phyloP scores from a whole-genome alignment of 2,113 vertebrate genomes.

The Tetrao urogallus region DNA sequence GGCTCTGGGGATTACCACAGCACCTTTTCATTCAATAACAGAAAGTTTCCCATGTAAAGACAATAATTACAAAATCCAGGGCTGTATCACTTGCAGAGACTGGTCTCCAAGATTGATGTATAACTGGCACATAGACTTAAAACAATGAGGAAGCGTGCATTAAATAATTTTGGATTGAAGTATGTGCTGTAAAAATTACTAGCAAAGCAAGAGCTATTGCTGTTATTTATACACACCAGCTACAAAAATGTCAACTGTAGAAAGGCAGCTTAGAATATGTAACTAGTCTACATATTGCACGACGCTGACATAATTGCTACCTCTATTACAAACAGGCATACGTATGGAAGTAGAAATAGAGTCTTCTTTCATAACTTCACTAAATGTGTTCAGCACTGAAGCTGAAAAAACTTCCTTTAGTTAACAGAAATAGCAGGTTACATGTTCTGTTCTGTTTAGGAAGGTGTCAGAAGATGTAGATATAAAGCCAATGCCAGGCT shows the following conservation, averaged over 20 bases:
- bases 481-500: not conserved
- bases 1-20: not conserved
- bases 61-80: not conserved
- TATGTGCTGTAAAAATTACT: not conserved
- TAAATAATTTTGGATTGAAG: not conserved
- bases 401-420: slow-evolving; percentile 8
- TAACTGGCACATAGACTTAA: not conserved
- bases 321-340: not conserved
- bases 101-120: not conserved
- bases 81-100: not conserved
- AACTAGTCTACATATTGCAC: not conserved
- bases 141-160: not conserved
- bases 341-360: not conserved
- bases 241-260: not conserved
- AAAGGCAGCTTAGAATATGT: not conserved
- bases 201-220: not conserved
- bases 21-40: not conserved
- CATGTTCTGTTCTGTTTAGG: not conserved
- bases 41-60: not conserved
- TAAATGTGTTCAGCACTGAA: not conserved
- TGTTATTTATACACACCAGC: not conserved
- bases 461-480: not conserved
- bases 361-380: not conserved
- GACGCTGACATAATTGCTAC: not conserved
- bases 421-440: not conserved